Evolutionary conservation across 2,797 vertebrate genomes (phyloP).

Genomic region (Threskiornis aethiopicus): DNA sequence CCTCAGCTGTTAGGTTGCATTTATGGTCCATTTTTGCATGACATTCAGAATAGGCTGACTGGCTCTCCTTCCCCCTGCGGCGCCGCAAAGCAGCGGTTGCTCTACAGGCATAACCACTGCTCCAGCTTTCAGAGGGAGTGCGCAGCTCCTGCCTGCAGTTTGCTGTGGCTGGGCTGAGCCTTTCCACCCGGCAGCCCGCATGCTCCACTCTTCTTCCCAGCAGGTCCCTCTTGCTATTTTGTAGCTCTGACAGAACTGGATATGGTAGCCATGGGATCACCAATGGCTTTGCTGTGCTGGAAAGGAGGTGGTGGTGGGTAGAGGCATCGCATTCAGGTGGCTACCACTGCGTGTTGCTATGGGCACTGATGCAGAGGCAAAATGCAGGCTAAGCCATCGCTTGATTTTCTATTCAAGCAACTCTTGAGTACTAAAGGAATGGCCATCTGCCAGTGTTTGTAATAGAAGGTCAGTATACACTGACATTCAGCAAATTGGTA

Average conservation of each 20-base stretch:
- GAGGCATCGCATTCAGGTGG: background rate
- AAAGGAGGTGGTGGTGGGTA: slow-evolving; percentile 8
- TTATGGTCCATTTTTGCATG: background rate
- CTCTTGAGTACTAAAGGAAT: slow-evolving; percentile 62
- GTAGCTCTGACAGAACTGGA: background rate
- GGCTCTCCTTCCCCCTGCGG: background rate
- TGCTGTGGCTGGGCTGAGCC: background rate
- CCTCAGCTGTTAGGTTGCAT: background rate
- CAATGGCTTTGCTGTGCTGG: slow-evolving; percentile 4
- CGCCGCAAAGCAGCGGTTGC: background rate
- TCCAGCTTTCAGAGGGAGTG: background rate
- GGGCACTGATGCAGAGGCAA: slow-evolving; percentile 15
- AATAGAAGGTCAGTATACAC: slow-evolving; percentile 64
- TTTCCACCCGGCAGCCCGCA: fast-evolving
- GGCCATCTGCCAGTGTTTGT: slow-evolving; percentile 75
- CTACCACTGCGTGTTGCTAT: slow-evolving; percentile 51
- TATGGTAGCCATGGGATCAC: background rate
- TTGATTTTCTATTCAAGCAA: slow-evolving; percentile 65
- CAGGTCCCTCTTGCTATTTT: background rate
- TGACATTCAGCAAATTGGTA: slow-evolving; percentile 65
- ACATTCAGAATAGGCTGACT: background rate
- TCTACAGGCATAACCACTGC: background rate
- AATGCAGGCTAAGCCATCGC: slow-evolving; percentile 14
- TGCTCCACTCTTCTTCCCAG: background rate
- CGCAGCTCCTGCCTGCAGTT: background rate